Base-by-base conservation (phyloP, 1,140 invertebrate genomes). In the Aphidius ervi region DNA sequence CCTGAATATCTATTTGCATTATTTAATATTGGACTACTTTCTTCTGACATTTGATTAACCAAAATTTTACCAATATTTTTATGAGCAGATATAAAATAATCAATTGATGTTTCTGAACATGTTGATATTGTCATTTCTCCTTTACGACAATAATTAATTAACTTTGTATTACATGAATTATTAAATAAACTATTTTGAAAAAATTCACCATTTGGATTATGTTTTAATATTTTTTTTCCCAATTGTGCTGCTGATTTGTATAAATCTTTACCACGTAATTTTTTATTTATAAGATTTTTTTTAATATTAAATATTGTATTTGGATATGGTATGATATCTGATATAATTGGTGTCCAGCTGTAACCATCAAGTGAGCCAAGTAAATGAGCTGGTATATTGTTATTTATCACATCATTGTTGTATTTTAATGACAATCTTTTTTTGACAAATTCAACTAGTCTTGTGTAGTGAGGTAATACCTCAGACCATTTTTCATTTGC, bases 311-410 rank as follows among this genome's bases (percentile, higher is more conserved):
- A 79, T 63, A 83, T 83, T 41, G 84, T 65, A 59, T 84, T 79
- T 42, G 79, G 74, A 67, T 84, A 73, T 23, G 84, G 83, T 41
- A 84, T 65, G 10, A 83, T 55, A 53, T 79, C 78, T 57, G 85
- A 79, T 54, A 84, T 80, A 50, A 86, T 62, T 62, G 81, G 80
- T 5, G 81, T 83, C 85, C 85, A 87, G 67, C 87, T 85, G 39
- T 81, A 78, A 54, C 83, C 84, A 61, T 79, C 76, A 20, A 85
- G 69, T 2, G 83, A 82, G 65, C 81, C 83, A 31, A 85, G 69
- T 65, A 83, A 76, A 76, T 85, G 78, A 52, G 80, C 79, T 0
- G 84, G 83, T 64, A 86, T 68, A 5, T 67, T 63, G 67, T 77
- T 69, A 42, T 45, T 76, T 72, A 68, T 75, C 41, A 67, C 61